A percentile compares a stretch with the other conserved stretches of the same genome.
phyloP scores from a whole-genome alignment of 2,888 invertebrate species.

The Tanaodytes sp. region DNA sequence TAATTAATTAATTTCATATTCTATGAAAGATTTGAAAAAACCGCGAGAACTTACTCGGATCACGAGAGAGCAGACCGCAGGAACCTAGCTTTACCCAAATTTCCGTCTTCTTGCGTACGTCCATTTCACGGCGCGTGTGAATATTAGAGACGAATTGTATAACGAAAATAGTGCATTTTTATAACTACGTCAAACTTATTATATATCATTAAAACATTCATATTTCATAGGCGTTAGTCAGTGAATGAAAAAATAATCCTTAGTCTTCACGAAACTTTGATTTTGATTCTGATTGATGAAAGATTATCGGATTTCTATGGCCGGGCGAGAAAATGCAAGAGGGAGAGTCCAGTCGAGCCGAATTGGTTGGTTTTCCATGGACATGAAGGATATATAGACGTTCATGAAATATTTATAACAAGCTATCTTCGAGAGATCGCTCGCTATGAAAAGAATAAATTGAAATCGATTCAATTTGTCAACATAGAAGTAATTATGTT shows the following conservation, averaged over 20 bases:
- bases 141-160: too few species aligned
- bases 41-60: too few species aligned
- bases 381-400: slow-evolving; percentile 58
- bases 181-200: too few species aligned
- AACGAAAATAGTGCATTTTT: too few species aligned
- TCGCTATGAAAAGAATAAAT: slow-evolving; percentile 70
- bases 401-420: slow-evolving; percentile 72
- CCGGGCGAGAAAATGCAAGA: slow-evolving; percentile 57
- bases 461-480: slow-evolving; percentile 72
- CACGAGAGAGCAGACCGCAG: too few species aligned
- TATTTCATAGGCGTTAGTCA: too few species aligned
- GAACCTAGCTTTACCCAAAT: too few species aligned
- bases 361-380: slow-evolving; percentile 68
- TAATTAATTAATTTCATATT: too few species aligned
- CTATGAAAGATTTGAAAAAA: too few species aligned
- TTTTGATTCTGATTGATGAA: slow-evolving; percentile 72
- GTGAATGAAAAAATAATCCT: slow-evolving; percentile 51
- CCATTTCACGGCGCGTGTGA: too few species aligned
- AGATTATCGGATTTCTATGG: slow-evolving; percentile 68
- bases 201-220: too few species aligned
- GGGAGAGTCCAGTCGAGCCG: slow-evolving; percentile 56
- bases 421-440: slow-evolving; percentile 44
- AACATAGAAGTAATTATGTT: slow-evolving; percentile 71
- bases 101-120: too few species aligned
- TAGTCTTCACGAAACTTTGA: slow-evolving; percentile 48